Evolutionary conservation across 2,888 invertebrate genomes (phyloP), one percentile per base, ranked within the genome.

Genomic region (Hypsopygia costalis): DNA sequence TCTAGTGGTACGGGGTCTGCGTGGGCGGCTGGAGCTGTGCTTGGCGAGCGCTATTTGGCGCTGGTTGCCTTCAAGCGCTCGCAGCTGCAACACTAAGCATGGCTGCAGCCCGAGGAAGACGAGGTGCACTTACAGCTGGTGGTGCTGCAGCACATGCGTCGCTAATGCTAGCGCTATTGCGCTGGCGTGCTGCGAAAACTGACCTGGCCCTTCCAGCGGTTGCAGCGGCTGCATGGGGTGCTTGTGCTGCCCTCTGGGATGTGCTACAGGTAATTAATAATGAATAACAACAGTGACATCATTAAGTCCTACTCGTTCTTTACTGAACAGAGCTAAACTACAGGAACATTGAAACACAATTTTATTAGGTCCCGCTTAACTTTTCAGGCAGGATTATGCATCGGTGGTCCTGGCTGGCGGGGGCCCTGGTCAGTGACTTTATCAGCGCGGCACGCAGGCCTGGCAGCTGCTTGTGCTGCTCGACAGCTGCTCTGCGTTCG

Each of bases 211-310:
- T 95, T 37, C 95, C 95, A 44, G 95, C 95, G 52, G 94, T 95
- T 11, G 94, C 95, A 36, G 94, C 95, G 1, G 95, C 95, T 0
- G 94, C 95, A 0, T 96, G 95, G 95, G 95, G 95, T 9, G 95
- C 95, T 1, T 95, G 95, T 74, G 95, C 95, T 40, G 94, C 94
- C 11, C 93, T 95, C 52, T 96, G 95, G 95, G 95, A 96, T 64
- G 94, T 94, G 41, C 62, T 92, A 25, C 91, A 90, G 80, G 91
- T 91, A 41, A 21, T n/a, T n/a, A n/a, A n/a, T n/a, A n/a, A n/a
- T n/a, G n/a, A n/a, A n/a, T n/a, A n/a, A n/a, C n/a, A n/a, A n/a
- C n/a, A n/a, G n/a, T n/a, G n/a, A n/a, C n/a, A n/a, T n/a, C n/a
- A n/a, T n/a, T n/a, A n/a, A n/a, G n/a, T n/a, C n/a, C n/a, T n/a